Percentiles rank a stretch among this genome's conserved stretches.
Evolutionary conservation across 1,140 invertebrate genomes (phyloP).

Genomic region (Wasmannia auropunctata): DNA sequence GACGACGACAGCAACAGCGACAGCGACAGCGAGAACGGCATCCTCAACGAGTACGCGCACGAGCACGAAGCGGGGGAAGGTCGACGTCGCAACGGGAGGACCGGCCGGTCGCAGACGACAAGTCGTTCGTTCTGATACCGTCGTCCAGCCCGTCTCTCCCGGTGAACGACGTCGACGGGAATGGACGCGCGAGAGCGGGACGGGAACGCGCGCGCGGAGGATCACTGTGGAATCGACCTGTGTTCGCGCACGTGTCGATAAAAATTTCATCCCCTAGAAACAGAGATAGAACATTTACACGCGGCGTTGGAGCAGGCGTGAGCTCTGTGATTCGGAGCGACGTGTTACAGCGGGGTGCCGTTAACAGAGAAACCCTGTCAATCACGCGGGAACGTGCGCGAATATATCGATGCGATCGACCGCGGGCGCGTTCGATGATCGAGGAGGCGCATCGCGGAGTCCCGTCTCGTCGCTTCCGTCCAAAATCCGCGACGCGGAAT

Average conservation of each 20-base stretch:
- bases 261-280: background rate
- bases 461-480: background rate
- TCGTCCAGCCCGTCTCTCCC: background rate
- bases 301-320: constrained; percentile 1
- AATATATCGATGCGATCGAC: constrained; percentile 36
- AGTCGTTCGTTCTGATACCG: constrained; percentile 62
- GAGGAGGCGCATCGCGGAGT: background rate
- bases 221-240: background rate
- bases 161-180: background rate
- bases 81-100: constrained; percentile 11
- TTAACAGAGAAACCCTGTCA: constrained; percentile 13
- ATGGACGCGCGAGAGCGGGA: background rate
- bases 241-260: constrained; percentile 50
- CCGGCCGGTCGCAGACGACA: constrained; percentile 25
- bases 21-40: constrained; percentile 2
- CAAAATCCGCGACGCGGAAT: background rate
- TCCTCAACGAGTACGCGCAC: background rate
- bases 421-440: constrained; percentile 45
- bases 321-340: constrained; percentile 15
- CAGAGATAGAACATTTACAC: background rate
- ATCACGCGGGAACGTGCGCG: background rate
- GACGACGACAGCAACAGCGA: constrained; percentile 1
- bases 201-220: background rate
- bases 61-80: background rate
- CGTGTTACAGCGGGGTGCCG: background rate